phyloP scores from a whole-genome alignment of 2,888 invertebrate genomes.

The Diadegma fenestrale region DNA sequence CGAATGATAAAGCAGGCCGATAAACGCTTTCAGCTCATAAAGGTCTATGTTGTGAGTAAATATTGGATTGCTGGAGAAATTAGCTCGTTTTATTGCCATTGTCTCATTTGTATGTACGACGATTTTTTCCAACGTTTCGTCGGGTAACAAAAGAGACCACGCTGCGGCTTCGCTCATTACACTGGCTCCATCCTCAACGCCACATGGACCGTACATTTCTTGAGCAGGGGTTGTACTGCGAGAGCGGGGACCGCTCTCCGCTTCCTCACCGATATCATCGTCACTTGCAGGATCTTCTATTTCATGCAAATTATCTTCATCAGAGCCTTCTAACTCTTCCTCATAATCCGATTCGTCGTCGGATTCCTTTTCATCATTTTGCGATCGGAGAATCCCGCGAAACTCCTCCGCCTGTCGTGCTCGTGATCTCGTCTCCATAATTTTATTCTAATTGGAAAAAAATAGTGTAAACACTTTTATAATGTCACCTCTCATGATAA shows the following conservation, averaged over 20 bases:
- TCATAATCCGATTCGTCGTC: constrained; percentile 18
- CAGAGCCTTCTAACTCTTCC: constrained; percentile 19
- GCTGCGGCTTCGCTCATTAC: constrained; percentile 16
- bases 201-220: not conserved
- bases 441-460: constrained; percentile 25
- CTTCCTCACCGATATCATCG: constrained; percentile 9
- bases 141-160: constrained; percentile 15
- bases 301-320: constrained; percentile 12
- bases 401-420: constrained; percentile 6
- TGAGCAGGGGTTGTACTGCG: constrained; percentile 13
- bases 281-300: constrained; percentile 10
- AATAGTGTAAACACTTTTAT: constrained; percentile 12
- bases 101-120: constrained; percentile 19
- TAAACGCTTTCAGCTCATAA: constrained; percentile 19
- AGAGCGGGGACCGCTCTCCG: constrained; percentile 11
- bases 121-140: constrained; percentile 22
- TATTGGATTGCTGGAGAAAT: constrained; percentile 9
- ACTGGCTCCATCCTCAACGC: not conserved
- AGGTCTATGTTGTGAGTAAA: constrained; percentile 12
- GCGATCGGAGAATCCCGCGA: not conserved
- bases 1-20: constrained; percentile 30
- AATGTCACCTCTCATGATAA: constrained; percentile 13
- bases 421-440: constrained; percentile 22
- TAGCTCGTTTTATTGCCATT: constrained; percentile 13
- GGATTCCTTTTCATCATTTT: constrained; percentile 6